A percentile compares a stretch with the other conserved stretches of the same genome.
Evolutionary conservation across 1,140 invertebrate species (phyloP).

Genomic region (Belonocnema kinseyi): DNA sequence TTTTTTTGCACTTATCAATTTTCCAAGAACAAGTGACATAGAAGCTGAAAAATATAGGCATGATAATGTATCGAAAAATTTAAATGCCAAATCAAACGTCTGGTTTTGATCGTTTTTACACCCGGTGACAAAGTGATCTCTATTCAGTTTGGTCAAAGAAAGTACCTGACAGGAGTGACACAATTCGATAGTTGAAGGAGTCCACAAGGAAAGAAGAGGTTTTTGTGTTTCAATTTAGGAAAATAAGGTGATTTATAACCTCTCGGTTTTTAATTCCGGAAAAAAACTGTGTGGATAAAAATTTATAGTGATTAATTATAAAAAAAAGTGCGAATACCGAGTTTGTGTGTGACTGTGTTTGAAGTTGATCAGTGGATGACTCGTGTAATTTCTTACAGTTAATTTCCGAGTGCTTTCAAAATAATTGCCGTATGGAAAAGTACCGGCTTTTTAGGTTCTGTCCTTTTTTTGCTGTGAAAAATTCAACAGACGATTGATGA

Average conservation of each 20-base stretch:
- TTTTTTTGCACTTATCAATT: no score
- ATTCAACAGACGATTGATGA: slow-evolving; percentile 13
- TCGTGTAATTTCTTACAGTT: neutral
- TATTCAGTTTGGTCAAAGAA: neutral
- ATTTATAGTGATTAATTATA: neutral
- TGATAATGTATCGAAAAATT: neutral
- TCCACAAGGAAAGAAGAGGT: neutral
- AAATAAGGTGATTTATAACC: neutral
- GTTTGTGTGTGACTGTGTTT: slow-evolving; percentile 31
- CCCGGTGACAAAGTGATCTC: neutral
- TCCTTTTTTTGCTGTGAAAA: slow-evolving; percentile 11
- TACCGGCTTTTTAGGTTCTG: neutral
- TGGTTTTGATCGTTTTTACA: slow-evolving; percentile 1
- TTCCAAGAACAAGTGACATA: no score
- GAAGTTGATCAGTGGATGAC: slow-evolving; percentile 38
- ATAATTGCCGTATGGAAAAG: slow-evolving; percentile 3
- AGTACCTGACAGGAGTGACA: neutral
- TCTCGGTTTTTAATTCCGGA: neutral
- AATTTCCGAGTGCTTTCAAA: neutral
- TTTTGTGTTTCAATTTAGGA: neutral
- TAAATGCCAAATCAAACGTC: neutral
- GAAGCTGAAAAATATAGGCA: no score
- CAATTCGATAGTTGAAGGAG: no score
- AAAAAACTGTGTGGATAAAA: no score
- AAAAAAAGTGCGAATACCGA: neutral